Base-by-base conservation (phyloP, 2,797 vertebrate genomes). In the Xerus rutilus region DNA sequence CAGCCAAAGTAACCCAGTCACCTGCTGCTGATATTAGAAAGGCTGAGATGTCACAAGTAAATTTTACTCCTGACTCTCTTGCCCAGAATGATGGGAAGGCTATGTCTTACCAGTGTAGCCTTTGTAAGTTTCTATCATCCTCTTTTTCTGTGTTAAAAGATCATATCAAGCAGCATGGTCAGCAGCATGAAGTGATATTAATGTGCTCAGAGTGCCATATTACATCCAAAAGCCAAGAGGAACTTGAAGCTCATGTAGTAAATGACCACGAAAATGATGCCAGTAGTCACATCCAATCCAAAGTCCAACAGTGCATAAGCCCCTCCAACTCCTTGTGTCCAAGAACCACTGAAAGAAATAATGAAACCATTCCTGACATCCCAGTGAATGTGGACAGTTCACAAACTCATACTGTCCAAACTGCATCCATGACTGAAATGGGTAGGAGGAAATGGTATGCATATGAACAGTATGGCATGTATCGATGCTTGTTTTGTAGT, bases 401-500 rank as follows among this genome's bases (percentile, higher is more conserved):
- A 1, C 97, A 96, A 64, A 35, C 35, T 52, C 95, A 78, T 3
- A n/a, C 45, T 0, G 30, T 65, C 64, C 93, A 49, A 1, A 64
- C 96, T 39, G 21, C 85, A 1, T 21, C 64, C 0, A 3, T 18
- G 45, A 65, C 97, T 4, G 98, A 98, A n/a, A 89, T 97, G 21
- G 98, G 98, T 13, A 98, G 98, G 94, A 99, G 99, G 95, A 99
- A 99, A n/a, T 99, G 99, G 99, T 99, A 99, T 9, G 99, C 99
- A 0, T 99, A 99, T 0, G 99, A 99, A 97, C 99, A 99, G 92
- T 99, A 99, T 0, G 99, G 99, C 54, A 98, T 99, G 98, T 99
- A 99, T 97, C 99, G 99, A 5, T 99, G 99, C 96, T 98, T 99
- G 65, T 99, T 99, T 69, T 99, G 99, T 97, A 99, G 99, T 92